These are phyloP conservation scores for Megathymus violae DNA, from an alignment of 1,140 invertebrate species.

Conservation along the genomic window DNA sequence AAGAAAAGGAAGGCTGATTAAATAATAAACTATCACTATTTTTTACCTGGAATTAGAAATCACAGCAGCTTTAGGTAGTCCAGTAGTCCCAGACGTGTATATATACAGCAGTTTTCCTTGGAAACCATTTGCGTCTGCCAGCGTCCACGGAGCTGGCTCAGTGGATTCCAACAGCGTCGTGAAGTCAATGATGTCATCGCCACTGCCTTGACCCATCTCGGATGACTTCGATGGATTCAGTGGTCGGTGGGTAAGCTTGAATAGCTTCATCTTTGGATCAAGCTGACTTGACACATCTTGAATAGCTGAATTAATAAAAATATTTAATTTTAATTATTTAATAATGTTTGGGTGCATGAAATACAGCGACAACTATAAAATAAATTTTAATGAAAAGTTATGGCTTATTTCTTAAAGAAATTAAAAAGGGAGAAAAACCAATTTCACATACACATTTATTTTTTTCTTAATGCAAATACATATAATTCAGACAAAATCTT, in stretches of 20 bases:
- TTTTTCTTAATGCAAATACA: no score
- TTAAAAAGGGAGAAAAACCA: no score
- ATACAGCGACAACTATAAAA: no score
- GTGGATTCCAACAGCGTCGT: conserved; percentile 64
- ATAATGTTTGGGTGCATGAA: no score
- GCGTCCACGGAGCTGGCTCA: conserved; percentile 54
- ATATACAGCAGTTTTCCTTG: conserved; percentile 90
- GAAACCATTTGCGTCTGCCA: conserved; percentile 72
- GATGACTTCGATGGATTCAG: conserved; percentile 41
- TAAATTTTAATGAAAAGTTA: no score
- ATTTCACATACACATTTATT: no score
- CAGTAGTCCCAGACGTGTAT: conserved; percentile 95
- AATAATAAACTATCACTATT: background rate
- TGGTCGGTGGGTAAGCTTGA: conserved; percentile 64
- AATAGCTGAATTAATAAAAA: conserved; percentile 61
- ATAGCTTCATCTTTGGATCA: conserved; percentile 68
- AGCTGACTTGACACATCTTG: conserved; percentile 71
- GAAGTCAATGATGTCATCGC: conserved; percentile 61
- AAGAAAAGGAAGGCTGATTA: no score
- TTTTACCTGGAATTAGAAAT: conserved; percentile 88
- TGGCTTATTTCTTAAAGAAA: no score
- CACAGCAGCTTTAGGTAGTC: conserved; percentile 94
- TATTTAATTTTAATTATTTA: no score
- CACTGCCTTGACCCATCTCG: conserved; percentile 37
- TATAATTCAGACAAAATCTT: no score